A percentile compares a stretch with the other conserved stretches of the same genome.
These are phyloP conservation scores for Trissolcus japonicus DNA, from an alignment of 2,888 invertebrate species.

Conservation along the genomic window DNA sequence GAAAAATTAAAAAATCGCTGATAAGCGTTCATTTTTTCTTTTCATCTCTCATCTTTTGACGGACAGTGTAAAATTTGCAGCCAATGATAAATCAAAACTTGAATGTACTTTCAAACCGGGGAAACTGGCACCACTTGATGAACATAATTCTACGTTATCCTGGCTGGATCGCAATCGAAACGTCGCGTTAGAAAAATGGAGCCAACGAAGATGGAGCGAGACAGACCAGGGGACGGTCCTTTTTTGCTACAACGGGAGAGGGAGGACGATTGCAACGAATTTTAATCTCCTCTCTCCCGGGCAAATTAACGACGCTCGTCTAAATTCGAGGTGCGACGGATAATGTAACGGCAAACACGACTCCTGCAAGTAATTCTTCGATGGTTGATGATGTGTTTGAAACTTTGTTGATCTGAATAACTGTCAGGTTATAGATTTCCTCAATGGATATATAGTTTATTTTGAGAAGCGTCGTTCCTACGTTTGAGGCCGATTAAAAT, in stretches of 20 bases:
- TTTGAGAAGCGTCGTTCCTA: too few species aligned
- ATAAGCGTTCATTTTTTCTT: too few species aligned
- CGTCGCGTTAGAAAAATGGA: constrained; percentile 5
- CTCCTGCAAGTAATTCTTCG: constrained; percentile 6
- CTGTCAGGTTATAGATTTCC: constrained; percentile 11
- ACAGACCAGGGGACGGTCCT: too few species aligned
- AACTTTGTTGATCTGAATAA: constrained; percentile 32
- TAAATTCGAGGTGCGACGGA: constrained; percentile 14
- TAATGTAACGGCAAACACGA: constrained; percentile 24
- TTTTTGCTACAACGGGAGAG: too few species aligned
- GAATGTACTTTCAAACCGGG: too few species aligned
- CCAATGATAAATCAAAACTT: too few species aligned
- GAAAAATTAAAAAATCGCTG: too few species aligned
- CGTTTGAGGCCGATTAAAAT: constrained; percentile 7
- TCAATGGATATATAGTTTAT: too few species aligned
- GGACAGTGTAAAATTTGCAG: too few species aligned
- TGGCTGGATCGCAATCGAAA: not conserved
- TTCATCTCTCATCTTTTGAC: too few species aligned
- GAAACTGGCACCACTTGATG: too few species aligned
- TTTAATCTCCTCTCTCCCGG: constrained; percentile 22
- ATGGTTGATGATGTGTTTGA: constrained; percentile 7
- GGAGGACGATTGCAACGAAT: not conserved
- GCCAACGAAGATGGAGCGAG: not conserved
- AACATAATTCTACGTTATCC: too few species aligned
- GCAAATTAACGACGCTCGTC: constrained; percentile 12